Evolutionary conservation across 1,140 invertebrate species (phyloP).

Genomic region (Macrocentrus cingulum): DNA sequence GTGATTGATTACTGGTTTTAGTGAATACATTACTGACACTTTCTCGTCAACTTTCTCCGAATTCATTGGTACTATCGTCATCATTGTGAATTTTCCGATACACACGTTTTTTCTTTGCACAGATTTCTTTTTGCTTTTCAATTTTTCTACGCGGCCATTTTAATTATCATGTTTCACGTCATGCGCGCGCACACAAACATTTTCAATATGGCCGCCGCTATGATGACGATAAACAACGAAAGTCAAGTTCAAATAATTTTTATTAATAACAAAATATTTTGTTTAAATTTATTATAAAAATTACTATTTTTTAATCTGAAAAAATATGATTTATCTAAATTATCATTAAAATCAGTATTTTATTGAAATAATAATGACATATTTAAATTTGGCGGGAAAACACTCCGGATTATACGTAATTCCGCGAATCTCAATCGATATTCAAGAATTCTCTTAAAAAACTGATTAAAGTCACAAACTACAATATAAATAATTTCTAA

Average conservation of each 20-base stretch:
- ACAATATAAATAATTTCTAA: background rate
- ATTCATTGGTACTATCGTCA: background rate
- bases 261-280: no score
- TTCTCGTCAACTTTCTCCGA: constrained; percentile 39
- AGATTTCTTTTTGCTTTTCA: constrained; percentile 31
- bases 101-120: no score
- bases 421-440: constrained; percentile 4
- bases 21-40: constrained; percentile 59
- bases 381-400: constrained; percentile 19
- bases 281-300: no score
- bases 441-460: background rate
- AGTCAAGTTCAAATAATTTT: no score
- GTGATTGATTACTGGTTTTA: constrained; percentile 60
- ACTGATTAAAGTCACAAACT: background rate
- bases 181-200: background rate
- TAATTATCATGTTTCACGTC: constrained; percentile 18
- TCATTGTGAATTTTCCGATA: no score
- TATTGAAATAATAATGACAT: no score
- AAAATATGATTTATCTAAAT: background rate
- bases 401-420: background rate
- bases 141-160: constrained; percentile 37
- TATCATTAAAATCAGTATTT: background rate
- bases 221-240: no score
- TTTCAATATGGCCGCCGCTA: background rate
- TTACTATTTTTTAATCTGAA: no score